Base-by-base conservation (phyloP, 2,113 vertebrate species). In the Corythornis cristatus region DNA sequence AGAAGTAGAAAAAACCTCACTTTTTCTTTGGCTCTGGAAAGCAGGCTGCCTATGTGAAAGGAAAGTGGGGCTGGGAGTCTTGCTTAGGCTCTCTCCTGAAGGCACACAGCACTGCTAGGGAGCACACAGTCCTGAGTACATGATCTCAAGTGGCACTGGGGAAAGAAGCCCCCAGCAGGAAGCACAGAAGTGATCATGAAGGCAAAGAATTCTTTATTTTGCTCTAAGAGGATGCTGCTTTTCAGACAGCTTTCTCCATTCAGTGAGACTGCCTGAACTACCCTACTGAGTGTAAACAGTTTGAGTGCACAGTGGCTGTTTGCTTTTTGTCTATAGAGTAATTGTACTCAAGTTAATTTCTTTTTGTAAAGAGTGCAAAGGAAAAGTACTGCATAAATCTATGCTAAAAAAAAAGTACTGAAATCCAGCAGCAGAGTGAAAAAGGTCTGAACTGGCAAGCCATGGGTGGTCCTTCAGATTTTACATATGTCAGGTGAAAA, bases 51-150 rank as follows among this genome's bases (percentile, higher is more conserved):
- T 5, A 2, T 8, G 12, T 58, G 77, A 76, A 91, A 67, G 71
- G 20, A 57, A 4, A 26, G 6, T 29, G 22, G 33, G 4, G 15
- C 43, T 71, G n/a, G 7, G 8, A 9, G 3, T 68, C 50, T 66
- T 4, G 1, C 9, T 19, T 42, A 48, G 56, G 13, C 11, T 56
- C 13, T 50, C 17, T 48, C 4, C 15, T 48, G 31, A 4, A 5
- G 42, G 42, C 72, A 65, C 46, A 35, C 26, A 70, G 35, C 23
- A 26, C n/a, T 17, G n/a, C 20, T 15, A 29, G 21, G 50, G n/a
- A 58, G 25, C 37, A 48, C 28, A 23, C 9, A 45, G 12, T 42
- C 33, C 31, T 1, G 0, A 18, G 16, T 26, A 20, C 1, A 1
- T 61, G 25, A 48, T 8, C 33, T 56, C 25, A 46, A 46, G 15